A percentile compares a stretch with the other conserved stretches of the same genome.
phyloP scores from a whole-genome alignment of 2,797 vertebrate genomes.

The Galago senegalensis region DNA sequence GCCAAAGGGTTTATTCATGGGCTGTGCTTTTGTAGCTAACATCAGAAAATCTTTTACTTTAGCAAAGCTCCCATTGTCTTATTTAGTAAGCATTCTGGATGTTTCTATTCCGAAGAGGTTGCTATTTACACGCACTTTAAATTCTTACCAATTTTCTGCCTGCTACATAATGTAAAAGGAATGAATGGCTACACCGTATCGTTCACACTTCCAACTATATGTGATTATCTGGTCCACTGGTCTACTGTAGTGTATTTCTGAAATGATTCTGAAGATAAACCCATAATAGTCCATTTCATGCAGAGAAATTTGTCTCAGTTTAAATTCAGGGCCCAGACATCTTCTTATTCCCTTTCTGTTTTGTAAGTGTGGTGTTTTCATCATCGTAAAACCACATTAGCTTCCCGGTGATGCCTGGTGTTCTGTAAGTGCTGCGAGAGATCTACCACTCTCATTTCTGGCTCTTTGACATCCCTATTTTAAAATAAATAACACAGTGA shows the following conservation, averaged over 20 bases:
- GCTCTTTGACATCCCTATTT: neutral
- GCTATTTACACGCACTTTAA: constrained; percentile 74
- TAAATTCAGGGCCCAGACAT: constrained; percentile 74
- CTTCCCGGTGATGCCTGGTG: constrained; percentile 72
- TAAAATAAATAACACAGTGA: constrained; percentile 52
- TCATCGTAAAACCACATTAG: constrained; percentile 71
- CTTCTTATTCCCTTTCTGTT: constrained; percentile 78
- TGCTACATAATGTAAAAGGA: constrained; percentile 76
- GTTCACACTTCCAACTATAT: constrained; percentile 61
- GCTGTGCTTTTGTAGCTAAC: constrained; percentile 36
- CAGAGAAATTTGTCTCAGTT: constrained; percentile 77
- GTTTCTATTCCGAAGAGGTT: constrained; percentile 66
- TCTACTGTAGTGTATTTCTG: constrained; percentile 75
- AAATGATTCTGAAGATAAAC: constrained; percentile 83
- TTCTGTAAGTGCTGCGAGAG: constrained; percentile 56
- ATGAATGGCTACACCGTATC: constrained; percentile 69
- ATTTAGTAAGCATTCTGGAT: constrained; percentile 62
- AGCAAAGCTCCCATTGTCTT: constrained; percentile 59
- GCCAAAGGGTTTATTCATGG: neutral
- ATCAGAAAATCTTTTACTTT: constrained; percentile 65
- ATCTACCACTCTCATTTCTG: neutral
- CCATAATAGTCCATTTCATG: constrained; percentile 79
- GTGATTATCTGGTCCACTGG: constrained; percentile 71
- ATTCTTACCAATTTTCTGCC: constrained; percentile 77
- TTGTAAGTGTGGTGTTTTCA: constrained; percentile 71